Evolutionary conservation across 2,113 vertebrate species (phyloP), one percentile per base, ranked within the genome.

Genomic region (Pseudonaja textilis): DNA sequence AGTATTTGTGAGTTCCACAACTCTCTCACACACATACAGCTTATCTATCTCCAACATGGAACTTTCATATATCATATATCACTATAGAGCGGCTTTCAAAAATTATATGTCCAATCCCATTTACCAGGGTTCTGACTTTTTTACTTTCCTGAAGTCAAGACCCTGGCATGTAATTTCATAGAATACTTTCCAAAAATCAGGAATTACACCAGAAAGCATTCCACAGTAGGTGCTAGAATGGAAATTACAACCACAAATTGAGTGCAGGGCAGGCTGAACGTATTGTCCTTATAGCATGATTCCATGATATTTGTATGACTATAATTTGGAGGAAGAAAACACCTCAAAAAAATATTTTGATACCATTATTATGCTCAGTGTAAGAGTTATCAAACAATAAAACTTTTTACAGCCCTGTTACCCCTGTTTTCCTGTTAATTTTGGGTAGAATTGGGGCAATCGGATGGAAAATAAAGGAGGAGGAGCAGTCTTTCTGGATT

Each of bases 1-100:
- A 96, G 59, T 57, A 93, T 90, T 94, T 95, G 4, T 93, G 96
- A 96, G 95, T 97, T 94, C 96, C 94, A 95, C 64, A 95, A 47
- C 9, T 92, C 89, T 94, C 34, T 0, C 69, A 22, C 6, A 39
- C 34, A 39, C 34, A 81, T 1, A 81, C 18, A 81, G 29, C 18
- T 18, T 81, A 39, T 57, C 4, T 92, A 1, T 8, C 95, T 95
- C 96, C 94, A 96, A 95, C 93, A 69, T 95, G 94, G 96, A 95
- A 95, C 94, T 95, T n/a, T 64, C 89, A 54, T 55, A 94, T 56
- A 81, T 95, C 95, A 93, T 55, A 94, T 57, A 86, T 95, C 95
- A 93, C 85, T 55, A 55, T 52, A 47, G 92, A 69, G 25, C 0
- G 0, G 57, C 74, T 94, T 95, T 94, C n/a, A 45, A 56, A 85